Base-by-base conservation (phyloP, 2,113 vertebrate genomes). In the Tragelaphus strepsiceros region DNA sequence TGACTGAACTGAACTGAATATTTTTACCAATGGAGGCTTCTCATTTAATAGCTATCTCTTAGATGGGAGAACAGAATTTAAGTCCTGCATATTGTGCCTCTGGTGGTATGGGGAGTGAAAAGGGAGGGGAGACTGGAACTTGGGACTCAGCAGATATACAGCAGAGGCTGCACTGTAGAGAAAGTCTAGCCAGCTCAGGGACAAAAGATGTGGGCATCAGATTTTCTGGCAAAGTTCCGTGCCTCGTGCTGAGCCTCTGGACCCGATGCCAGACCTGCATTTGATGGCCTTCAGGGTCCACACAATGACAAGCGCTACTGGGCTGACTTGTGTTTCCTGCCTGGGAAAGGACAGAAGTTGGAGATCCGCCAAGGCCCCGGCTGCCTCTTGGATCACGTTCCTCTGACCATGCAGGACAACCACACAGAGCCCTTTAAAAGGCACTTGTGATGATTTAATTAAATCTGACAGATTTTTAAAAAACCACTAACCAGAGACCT, bases 391-490 rank as follows among this genome's bases (percentile, higher is more conserved):
- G 97, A 98, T 96, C 49, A 61, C 86, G 94, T 93, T 96, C 91
- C 92, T 98, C 96, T 90, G 26, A 78, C 98, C 39, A 26, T 30
- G 56, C 71, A 97, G 94, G 94, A 64, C 86, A 67, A 62, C 59
- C 97, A 96, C 95, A 98, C 96, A 90, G 92, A 97, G 96, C 96
- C 96, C 96, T 98, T 97, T 97, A 98, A 96, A 97, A 91, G 95
- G 59, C 95, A 95, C 91, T 96, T 32, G 43, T 51, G 96, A 92
- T 94, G 97, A 98, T 98, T 98, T 98, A 98, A 99, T 99, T 98
- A 97, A 98, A 98, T 92, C 87, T 96, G 98, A 98, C 98, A 98
- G 87, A 51, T 95, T 96, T 96, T 98, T 96, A 56, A 78, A 88
- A 97, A 96, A 92, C 83, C 91, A 54, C 88, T 95, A 96, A 98